Evolutionary conservation across 2,888 invertebrate genomes (phyloP).

Genomic region (Ceraclea dissimilis): DNA sequence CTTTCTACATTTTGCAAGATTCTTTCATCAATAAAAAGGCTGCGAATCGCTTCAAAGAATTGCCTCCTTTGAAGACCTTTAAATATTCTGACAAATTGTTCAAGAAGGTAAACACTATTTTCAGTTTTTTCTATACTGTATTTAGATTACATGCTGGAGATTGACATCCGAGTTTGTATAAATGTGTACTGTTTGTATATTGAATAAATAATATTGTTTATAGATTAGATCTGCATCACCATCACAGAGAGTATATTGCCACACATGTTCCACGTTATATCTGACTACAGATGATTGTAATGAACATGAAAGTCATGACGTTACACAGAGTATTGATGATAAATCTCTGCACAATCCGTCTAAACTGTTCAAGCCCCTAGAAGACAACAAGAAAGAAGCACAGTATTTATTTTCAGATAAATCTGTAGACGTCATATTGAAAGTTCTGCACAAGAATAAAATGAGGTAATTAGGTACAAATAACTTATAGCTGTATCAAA

Average conservation of each 20-base stretch:
- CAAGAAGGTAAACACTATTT: background rate
- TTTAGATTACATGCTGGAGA: too few species aligned
- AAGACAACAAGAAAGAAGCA: constrained; percentile 74
- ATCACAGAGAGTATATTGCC: constrained; percentile 54
- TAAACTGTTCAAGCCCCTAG: constrained; percentile 58
- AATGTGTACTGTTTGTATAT: too few species aligned
- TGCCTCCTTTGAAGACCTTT: background rate
- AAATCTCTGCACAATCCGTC: constrained; percentile 56
- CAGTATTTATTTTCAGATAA: constrained; percentile 77
- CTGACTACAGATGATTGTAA: constrained; percentile 28
- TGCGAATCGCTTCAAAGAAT: background rate
- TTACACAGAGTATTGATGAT: constrained; percentile 47
- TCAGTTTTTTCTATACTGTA: background rate
- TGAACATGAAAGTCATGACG: constrained; percentile 51
- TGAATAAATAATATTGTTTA: too few species aligned
- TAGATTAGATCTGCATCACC: constrained; percentile 17
- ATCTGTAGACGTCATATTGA: constrained; percentile 56
- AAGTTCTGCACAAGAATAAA: constrained; percentile 51
- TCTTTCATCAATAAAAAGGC: constrained; percentile 40
- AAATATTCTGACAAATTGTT: background rate
- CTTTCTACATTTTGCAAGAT: constrained; percentile 55
- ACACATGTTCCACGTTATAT: constrained; percentile 54
- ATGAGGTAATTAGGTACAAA: constrained; percentile 41
- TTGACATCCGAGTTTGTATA: too few species aligned
- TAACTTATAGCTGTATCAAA: too few species aligned